Conservation (phyloP, 1,140 invertebrate species). For the Dysdera silvatica region DNA sequence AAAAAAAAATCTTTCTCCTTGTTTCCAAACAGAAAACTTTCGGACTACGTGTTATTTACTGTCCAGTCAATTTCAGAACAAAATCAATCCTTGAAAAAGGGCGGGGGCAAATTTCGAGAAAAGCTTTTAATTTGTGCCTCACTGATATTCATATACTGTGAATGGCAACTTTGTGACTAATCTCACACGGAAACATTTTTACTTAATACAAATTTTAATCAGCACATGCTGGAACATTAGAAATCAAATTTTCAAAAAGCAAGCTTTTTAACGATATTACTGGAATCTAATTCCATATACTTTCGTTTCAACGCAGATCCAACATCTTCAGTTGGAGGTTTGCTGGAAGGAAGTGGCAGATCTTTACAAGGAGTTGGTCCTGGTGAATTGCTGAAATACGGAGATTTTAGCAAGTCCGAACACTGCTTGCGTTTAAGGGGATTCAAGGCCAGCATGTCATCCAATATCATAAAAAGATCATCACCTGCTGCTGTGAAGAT, state of each 20-base stretch:
- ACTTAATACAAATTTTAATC: too few species aligned
- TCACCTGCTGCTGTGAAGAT: slow-evolving; percentile 93
- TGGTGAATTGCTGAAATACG: slow-evolving; percentile 70
- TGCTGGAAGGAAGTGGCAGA: slow-evolving; percentile 62
- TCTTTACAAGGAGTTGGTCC: slow-evolving; percentile 68
- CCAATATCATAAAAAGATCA: slow-evolving; percentile 80
- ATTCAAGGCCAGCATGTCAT: slow-evolving; percentile 70
- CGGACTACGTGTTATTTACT: too few species aligned
- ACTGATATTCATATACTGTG: too few species aligned
- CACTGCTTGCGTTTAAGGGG: slow-evolving; percentile 76
- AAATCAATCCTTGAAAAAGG: too few species aligned
- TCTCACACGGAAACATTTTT: too few species aligned
- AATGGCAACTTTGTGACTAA: too few species aligned
- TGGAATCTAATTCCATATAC: background rate
- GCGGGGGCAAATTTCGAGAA: too few species aligned
- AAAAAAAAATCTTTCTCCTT: too few species aligned
- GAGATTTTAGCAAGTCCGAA: slow-evolving; percentile 50
- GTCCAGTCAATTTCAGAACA: too few species aligned
- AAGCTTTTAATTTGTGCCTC: too few species aligned
- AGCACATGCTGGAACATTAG: too few species aligned
- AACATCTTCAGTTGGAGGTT: background rate
- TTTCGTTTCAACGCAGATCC: slow-evolving; percentile 7
- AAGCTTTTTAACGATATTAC: slow-evolving; percentile 3
- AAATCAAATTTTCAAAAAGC: background rate
- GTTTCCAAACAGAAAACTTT: too few species aligned